Evolutionary conservation across 35 echinoderm and acorn worm genomes (phyloP).

Genomic region (Lytechinus pictus): DNA sequence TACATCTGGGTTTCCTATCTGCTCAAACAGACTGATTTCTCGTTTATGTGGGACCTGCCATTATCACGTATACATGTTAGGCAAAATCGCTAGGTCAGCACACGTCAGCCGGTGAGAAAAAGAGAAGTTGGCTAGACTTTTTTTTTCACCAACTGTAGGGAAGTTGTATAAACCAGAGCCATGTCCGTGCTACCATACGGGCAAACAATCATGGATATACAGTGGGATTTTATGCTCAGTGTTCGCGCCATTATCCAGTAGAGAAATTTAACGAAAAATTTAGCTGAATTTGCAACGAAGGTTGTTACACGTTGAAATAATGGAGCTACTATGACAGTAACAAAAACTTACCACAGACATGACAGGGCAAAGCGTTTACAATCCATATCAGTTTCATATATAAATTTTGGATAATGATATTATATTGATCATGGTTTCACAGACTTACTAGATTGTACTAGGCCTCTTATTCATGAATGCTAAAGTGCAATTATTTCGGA

Average conservation of each 20-base stretch:
- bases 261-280: background rate
- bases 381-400: no score
- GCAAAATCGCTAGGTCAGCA: slow-evolving; percentile 9
- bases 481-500: no score
- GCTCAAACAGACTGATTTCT: background rate
- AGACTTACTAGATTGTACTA: no score
- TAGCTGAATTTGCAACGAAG: background rate
- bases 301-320: background rate
- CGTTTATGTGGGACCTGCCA: background rate
- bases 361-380: no score
- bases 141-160: slow-evolving; percentile 2
- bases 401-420: no score
- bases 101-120: background rate
- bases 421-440: no score
- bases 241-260: background rate
- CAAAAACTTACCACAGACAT: no score
- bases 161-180: background rate
- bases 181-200: background rate
- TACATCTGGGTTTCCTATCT: background rate
- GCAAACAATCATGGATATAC: background rate
- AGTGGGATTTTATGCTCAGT: background rate
- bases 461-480: no score
- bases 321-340: no score
- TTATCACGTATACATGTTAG: background rate
- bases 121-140: background rate